These are phyloP conservation scores for Patella pellucida DNA, from an alignment of 2,888 invertebrate species.

Conservation along the genomic window DNA sequence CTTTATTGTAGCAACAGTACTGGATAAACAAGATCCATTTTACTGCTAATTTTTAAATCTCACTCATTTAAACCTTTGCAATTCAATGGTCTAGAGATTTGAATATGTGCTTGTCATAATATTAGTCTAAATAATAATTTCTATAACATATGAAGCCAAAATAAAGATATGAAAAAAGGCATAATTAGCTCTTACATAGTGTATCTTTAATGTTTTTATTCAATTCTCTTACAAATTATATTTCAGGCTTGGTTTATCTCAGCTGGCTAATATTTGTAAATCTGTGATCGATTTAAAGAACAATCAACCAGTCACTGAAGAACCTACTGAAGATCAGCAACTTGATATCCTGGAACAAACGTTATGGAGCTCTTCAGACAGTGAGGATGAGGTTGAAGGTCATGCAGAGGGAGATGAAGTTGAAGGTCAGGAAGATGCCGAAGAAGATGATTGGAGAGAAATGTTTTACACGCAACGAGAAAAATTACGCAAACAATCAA, in stretches of 20 bases:
- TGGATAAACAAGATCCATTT: too few species aligned
- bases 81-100: too few species aligned
- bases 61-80: too few species aligned
- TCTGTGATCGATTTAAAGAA: slow-evolving; percentile 20
- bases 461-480: slow-evolving; percentile 38
- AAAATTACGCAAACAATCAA: slow-evolving; percentile 9
- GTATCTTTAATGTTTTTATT: too few species aligned
- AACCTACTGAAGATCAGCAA: neutral
- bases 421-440: neutral
- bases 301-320: neutral
- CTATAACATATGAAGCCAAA: too few species aligned
- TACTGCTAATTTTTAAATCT: too few species aligned
- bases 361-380: slow-evolving; percentile 3
- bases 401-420: slow-evolving; percentile 18
- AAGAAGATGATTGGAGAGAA: slow-evolving; percentile 37
- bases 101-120: too few species aligned
- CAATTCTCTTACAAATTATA: neutral
- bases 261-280: slow-evolving; percentile 30
- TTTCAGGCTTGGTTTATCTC: slow-evolving; percentile 33
- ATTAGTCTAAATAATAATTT: too few species aligned
- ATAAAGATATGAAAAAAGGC: too few species aligned
- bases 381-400: slow-evolving; percentile 12
- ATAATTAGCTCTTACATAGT: too few species aligned
- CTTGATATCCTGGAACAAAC: slow-evolving; percentile 19
- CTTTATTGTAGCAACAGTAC: too few species aligned